phyloP scores from a whole-genome alignment of 2,113 vertebrate species.

The Potamarius usumacintae region DNA sequence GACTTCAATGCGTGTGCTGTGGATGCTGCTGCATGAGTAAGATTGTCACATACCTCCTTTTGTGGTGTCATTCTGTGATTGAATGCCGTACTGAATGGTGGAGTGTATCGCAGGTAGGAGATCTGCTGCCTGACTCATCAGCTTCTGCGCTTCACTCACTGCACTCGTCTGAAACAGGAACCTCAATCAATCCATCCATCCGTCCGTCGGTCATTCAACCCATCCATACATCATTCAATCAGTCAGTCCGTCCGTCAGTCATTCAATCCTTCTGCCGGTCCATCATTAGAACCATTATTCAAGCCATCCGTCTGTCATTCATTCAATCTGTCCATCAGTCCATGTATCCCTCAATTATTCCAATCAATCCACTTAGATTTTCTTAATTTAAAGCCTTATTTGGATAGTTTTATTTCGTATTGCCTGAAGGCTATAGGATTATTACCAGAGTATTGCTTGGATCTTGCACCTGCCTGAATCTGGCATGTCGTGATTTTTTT shows the following conservation, averaged over 20 bases:
- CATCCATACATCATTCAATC: too few relatives aligned
- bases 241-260: too few relatives aligned
- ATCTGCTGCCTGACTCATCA: constrained; percentile 90
- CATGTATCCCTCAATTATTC: too few relatives aligned
- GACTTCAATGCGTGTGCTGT: neutral
- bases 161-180: constrained; percentile 83
- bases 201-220: neutral
- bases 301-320: too few relatives aligned
- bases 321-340: too few relatives aligned
- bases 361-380: too few relatives aligned
- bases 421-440: neutral
- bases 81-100: constrained; percentile 91
- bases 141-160: constrained; percentile 94
- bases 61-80: constrained; percentile 96
- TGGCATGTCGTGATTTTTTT: neutral
- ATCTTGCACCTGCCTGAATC: neutral
- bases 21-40: neutral
- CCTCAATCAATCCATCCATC: neutral
- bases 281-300: too few relatives aligned
- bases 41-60: constrained; percentile 85
- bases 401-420: neutral
- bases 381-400: neutral
- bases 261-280: too few relatives aligned
- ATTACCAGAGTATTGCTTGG: neutral
- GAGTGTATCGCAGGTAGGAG: constrained; percentile 91